Evolutionary conservation across 2,113 vertebrate species (phyloP).

Genomic region (Oryzias woworae): DNA sequence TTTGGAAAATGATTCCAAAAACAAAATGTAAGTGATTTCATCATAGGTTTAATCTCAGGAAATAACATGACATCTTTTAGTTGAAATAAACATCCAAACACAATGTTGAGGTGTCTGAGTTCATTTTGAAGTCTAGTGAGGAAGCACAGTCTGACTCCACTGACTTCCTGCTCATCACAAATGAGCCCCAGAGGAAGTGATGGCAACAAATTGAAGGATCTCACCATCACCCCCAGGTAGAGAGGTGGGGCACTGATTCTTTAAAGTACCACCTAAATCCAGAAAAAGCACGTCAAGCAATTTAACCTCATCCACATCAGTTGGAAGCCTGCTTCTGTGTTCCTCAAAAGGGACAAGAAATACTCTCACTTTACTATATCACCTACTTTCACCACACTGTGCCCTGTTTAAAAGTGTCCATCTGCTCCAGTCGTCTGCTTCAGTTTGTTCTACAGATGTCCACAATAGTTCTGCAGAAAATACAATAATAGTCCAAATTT

Average conservation of each 20-base stretch:
- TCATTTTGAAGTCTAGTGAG: constrained; percentile 26
- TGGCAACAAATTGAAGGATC: neutral
- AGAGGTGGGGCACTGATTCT: constrained; percentile 44
- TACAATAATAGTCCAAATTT: too few relatives aligned
- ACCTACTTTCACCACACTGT: neutral
- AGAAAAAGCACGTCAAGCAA: constrained; percentile 26
- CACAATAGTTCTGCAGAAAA: too few relatives aligned
- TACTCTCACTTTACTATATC: constrained; percentile 5
- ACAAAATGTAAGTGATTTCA: constrained; percentile 47
- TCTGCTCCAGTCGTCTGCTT: neutral
- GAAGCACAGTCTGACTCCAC: constrained; percentile 28
- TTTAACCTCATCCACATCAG: constrained; percentile 28
- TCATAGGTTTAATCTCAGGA: constrained; percentile 14
- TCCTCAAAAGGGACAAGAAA: constrained; percentile 8
- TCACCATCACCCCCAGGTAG: constrained; percentile 29
- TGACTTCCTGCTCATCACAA: constrained; percentile 49
- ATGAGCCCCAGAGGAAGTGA: constrained; percentile 49
- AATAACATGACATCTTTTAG: constrained; percentile 6
- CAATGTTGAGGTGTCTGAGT: constrained; percentile 27
- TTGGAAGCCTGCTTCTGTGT: constrained; percentile 29
- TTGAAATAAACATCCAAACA: constrained; percentile 21
- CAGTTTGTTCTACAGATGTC: too few relatives aligned
- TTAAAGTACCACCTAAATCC: constrained; percentile 17
- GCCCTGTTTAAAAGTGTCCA: neutral
- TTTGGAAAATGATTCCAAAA: constrained; percentile 52